phyloP scores from a whole-genome alignment of 2,888 invertebrate species.

The Baronia brevicornis region DNA sequence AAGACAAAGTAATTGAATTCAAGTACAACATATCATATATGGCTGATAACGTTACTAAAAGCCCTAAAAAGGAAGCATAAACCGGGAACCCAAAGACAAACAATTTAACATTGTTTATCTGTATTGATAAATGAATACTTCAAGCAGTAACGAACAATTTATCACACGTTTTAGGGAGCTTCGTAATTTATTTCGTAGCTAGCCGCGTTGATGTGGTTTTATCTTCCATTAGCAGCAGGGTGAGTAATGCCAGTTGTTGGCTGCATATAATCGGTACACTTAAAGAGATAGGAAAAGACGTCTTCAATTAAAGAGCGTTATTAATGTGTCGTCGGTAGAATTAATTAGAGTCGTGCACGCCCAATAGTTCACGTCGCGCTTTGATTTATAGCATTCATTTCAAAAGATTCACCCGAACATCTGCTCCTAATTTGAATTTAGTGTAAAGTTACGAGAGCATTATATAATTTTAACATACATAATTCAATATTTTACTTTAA shows the following conservation, averaged over 20 bases:
- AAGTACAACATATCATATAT: too few relatives aligned
- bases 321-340: conserved; percentile 41
- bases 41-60: too few relatives aligned
- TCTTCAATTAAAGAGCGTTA: conserved; percentile 40
- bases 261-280: conserved; percentile 33
- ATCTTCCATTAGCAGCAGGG: conserved; percentile 44
- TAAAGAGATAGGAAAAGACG: conserved; percentile 39
- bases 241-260: conserved; percentile 14
- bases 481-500: too few relatives aligned
- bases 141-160: conserved; percentile 38
- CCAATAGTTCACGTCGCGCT: conserved; percentile 1
- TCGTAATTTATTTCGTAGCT: conserved; percentile 50
- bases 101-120: too few relatives aligned
- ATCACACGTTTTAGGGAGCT: conserved; percentile 46
- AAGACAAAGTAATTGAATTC: too few relatives aligned
- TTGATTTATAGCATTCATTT: conserved; percentile 6
- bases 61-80: too few relatives aligned
- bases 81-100: too few relatives aligned
- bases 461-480: too few relatives aligned
- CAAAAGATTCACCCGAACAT: conserved; percentile 4
- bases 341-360: conserved; percentile 39
- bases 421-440: neutral
- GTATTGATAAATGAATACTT: conserved; percentile 38
- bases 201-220: conserved; percentile 49
- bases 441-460: neutral